Conservation (phyloP, 1,140 invertebrate species). For the Sinella curviseta region DNA sequence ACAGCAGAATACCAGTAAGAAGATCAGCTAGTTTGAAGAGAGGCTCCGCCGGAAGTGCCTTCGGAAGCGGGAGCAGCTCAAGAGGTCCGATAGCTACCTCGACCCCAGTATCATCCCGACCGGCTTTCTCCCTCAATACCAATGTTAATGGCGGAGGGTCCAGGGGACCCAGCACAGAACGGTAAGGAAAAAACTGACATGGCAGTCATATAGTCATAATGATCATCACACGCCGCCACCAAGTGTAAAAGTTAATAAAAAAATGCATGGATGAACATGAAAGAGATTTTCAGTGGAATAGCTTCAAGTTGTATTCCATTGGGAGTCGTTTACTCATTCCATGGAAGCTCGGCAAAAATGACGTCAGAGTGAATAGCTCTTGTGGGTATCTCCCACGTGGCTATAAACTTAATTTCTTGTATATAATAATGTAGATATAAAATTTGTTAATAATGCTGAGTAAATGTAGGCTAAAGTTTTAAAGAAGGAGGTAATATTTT, state of each 20-base stretch:
- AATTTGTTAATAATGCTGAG: no score
- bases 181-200: constrained; percentile 28
- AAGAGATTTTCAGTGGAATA: no score
- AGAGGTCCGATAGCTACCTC: constrained; percentile 50
- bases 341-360: no score
- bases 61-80: constrained; percentile 29
- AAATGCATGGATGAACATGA: no score
- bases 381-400: no score
- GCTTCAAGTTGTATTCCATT: no score
- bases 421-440: no score
- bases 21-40: constrained; percentile 43
- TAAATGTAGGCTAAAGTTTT: no score
- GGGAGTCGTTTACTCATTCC: no score
- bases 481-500: background rate
- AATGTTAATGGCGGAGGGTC: constrained; percentile 43
- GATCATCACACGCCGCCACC: background rate
- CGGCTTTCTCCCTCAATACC: constrained; percentile 44
- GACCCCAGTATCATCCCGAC: constrained; percentile 54
- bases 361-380: no score
- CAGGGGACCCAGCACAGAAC: constrained; percentile 45
- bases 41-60: constrained; percentile 30
- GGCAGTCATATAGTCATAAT: background rate
- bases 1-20: constrained; percentile 52
- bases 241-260: background rate
- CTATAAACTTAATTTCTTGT: no score